phyloP scores from a whole-genome alignment of 2,888 invertebrate genomes.

The Polyommatus iphigenia region DNA sequence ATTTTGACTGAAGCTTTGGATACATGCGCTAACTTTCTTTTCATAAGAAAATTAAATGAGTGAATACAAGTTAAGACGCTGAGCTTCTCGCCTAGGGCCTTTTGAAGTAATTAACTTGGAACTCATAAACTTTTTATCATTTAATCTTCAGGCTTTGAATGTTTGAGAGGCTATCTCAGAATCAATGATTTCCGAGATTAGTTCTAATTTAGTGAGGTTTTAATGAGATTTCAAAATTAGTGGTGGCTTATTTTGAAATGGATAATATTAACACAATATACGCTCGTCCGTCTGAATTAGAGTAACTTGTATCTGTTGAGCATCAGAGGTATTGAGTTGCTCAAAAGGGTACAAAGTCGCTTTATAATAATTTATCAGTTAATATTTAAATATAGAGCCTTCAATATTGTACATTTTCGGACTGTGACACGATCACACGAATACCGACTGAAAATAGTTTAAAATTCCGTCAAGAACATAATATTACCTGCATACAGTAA shows the following conservation, averaged over 20 bases:
- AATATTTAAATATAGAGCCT: too few species aligned
- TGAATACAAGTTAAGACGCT: slow-evolving; percentile 18
- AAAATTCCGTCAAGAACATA: too few species aligned
- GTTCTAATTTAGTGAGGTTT: not conserved
- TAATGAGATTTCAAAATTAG: not conserved
- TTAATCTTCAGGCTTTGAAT: slow-evolving; percentile 20
- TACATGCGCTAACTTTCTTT: not conserved
- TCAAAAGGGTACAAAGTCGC: too few species aligned
- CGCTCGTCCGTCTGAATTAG: not conserved
- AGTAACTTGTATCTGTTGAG: not conserved
- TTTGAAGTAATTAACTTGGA: slow-evolving; percentile 11
- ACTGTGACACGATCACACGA: too few species aligned
- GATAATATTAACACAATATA: not conserved
- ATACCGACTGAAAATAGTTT: too few species aligned
- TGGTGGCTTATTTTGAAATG: not conserved
- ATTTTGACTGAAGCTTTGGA: not conserved
- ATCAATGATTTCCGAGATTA: not conserved
- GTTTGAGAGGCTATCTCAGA: not conserved
- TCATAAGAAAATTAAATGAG: not conserved
- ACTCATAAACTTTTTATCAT: slow-evolving; percentile 27
- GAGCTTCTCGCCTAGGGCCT: not conserved
- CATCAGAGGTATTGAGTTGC: not conserved
- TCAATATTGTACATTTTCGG: too few species aligned
- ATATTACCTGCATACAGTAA: too few species aligned
- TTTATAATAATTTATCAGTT: not conserved